Evolutionary conservation across 2,888 invertebrate genomes (phyloP).

Genomic region (Cancer borealis): DNA sequence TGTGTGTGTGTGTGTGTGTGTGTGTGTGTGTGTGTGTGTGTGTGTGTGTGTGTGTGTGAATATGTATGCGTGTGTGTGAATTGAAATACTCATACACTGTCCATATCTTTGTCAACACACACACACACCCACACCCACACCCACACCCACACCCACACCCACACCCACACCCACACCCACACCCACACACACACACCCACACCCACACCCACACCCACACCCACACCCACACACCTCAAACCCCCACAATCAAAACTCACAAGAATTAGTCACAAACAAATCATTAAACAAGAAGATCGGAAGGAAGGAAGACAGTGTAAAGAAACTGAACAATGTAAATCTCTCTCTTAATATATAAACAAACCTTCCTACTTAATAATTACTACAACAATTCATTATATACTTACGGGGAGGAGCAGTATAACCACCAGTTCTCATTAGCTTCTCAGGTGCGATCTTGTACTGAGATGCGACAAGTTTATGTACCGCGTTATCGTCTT

Average conservation of each 20-base stretch:
- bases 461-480: conserved; percentile 97
- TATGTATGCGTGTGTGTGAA: too few species aligned
- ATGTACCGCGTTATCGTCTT: conserved; percentile 96
- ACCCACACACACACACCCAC: conserved; percentile 39
- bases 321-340: not conserved
- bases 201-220: not conserved
- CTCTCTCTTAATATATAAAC: not conserved
- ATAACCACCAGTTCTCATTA: conserved; percentile 97
- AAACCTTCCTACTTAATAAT: not conserved
- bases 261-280: not conserved
- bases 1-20: conserved; percentile 49
- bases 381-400: not conserved
- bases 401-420: conserved; percentile 82
- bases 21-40: conserved; percentile 1
- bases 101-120: not conserved
- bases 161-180: conserved; percentile 36
- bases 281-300: not conserved
- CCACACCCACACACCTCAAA: too few species aligned
- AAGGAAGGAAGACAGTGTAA: not conserved
- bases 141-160: conserved; percentile 42
- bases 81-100: too few species aligned
- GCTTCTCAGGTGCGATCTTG: conserved; percentile 97
- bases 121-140: conserved; percentile 43
- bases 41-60: not conserved
- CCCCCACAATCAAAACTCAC: not conserved